Conservation (phyloP, 2,113 vertebrate species). For the Natator depressus region DNA sequence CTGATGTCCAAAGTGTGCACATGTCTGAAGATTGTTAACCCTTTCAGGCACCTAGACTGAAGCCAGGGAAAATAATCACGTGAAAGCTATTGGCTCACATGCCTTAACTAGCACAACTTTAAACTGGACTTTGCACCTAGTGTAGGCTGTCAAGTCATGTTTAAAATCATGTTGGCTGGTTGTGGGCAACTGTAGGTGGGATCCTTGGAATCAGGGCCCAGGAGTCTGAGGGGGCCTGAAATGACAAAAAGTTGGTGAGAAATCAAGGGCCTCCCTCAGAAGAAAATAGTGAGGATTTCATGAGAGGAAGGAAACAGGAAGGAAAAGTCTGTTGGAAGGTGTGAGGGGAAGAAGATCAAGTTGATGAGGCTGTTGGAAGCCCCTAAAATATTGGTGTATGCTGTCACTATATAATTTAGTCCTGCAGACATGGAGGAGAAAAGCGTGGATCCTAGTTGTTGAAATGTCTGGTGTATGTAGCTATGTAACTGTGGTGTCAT, state of each 20-base stretch:
- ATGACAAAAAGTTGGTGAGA: not conserved
- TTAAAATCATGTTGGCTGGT: not conserved
- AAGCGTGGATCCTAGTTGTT: not conserved
- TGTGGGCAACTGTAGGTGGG: rapidly evolving
- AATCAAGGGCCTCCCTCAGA: not conserved
- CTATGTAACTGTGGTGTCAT: not conserved
- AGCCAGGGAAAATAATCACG: not conserved
- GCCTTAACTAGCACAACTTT: not conserved
- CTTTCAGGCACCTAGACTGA: not conserved
- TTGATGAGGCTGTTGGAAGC: not conserved
- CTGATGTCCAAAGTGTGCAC: not conserved
- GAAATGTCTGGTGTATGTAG: not conserved
- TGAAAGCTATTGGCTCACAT: not conserved
- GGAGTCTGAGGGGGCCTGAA: rapidly evolving
- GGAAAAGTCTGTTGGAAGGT: not conserved
- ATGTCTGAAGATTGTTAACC: not conserved
- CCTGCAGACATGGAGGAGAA: not conserved
- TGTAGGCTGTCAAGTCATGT: rapidly evolving
- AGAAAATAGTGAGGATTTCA: not conserved
- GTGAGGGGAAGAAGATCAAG: not conserved
- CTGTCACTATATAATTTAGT: not conserved
- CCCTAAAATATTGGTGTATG: not conserved
- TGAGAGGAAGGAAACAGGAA: not conserved
- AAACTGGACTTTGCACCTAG: not conserved
- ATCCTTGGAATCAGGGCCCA: not conserved